Base-by-base conservation (phyloP, 2,888 invertebrate genomes). In the Ochlodes sylvanus region DNA sequence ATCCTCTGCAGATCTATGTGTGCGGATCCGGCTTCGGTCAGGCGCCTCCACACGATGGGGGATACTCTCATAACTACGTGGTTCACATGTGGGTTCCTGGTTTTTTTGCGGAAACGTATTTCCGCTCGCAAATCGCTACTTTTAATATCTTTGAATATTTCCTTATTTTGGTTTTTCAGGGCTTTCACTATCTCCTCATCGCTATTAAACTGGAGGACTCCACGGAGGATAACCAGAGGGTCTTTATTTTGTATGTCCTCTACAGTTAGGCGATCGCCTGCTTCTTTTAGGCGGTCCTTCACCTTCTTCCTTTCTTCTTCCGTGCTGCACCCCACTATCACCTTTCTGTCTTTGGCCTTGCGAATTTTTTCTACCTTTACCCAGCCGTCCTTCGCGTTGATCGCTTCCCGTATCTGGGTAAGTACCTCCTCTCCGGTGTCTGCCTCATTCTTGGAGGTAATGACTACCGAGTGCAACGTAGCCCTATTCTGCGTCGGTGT, bases 241-340 rank as follows among this genome's bases (percentile, higher is more conserved):
- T 72, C 66, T 17, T 63, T 69, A 12, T 73, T 69, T 12, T 47
- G 65, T 0, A 65, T 47, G 6, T 71, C 71, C 10, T 72, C 66
- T 0, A 67, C 61, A 0, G 7, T 7, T 6, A 34, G 32, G 4
- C 7, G 32, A 7, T 34, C 7, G 4, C 32, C 32, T 34, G 7
- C 38, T 6, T 38, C 10, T 7, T 32, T 7, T 38, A 38, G 2
- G 38, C 38, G 38, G 9, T 38, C 38, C 38, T 38, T 38, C 10
- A 38, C 10, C 10, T 38, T 38, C 10, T 38, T 5, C 10, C 38
- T 38, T 38, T 38, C 38, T 38, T 5, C 10, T 38, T 38, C 38
- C 38, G 38, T 38, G 38, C 38, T 38, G 38, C 38, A 38, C 10
- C 38, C 38, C 10, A 38, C 2, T 9, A 38, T 38, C 6, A 38